A percentile compares a stretch with the other conserved stretches of the same genome.
Evolutionary conservation across 1,140 invertebrate genomes (phyloP).

Genomic region (Drosophila aff.): DNA sequence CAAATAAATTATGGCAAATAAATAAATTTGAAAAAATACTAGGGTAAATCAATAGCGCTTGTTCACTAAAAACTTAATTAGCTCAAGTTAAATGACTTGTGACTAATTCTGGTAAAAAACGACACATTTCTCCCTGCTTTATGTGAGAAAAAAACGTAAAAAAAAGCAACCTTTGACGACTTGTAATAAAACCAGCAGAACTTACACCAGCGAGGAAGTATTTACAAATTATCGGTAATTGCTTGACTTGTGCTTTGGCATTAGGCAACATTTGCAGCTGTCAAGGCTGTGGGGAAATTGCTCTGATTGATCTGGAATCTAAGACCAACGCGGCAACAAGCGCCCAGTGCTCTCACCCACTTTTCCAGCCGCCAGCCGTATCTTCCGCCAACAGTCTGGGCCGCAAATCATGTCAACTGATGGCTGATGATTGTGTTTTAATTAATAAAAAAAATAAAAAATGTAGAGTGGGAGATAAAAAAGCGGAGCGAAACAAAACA

Average conservation of each 20-base stretch:
- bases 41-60: not conserved
- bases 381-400: conserved; percentile 23
- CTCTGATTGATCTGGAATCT: conserved; percentile 23
- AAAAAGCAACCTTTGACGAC: too few relatives aligned
- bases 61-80: not conserved
- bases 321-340: conserved; percentile 6
- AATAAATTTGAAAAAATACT: not conserved
- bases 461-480: conserved; percentile 17
- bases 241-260: not conserved
- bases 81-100: conserved; percentile 5
- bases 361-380: conserved; percentile 10
- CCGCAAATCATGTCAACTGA: conserved; percentile 40
- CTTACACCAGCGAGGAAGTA: not conserved
- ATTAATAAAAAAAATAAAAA: conserved; percentile 49
- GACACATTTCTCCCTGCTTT: not conserved
- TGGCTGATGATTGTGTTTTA: conserved; percentile 40
- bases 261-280: conserved; percentile 20
- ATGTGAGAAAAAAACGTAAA: not conserved
- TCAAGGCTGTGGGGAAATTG: conserved; percentile 10
- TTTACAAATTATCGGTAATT: conserved; percentile 5
- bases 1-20: conserved; percentile 1
- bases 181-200: not conserved
- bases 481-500: conserved; percentile 21
- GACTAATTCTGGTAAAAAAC: conserved; percentile 1
- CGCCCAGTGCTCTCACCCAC: conserved; percentile 9